Conservation (phyloP, 2,888 invertebrate species). For the Hirtodrosophila duncani region DNA sequence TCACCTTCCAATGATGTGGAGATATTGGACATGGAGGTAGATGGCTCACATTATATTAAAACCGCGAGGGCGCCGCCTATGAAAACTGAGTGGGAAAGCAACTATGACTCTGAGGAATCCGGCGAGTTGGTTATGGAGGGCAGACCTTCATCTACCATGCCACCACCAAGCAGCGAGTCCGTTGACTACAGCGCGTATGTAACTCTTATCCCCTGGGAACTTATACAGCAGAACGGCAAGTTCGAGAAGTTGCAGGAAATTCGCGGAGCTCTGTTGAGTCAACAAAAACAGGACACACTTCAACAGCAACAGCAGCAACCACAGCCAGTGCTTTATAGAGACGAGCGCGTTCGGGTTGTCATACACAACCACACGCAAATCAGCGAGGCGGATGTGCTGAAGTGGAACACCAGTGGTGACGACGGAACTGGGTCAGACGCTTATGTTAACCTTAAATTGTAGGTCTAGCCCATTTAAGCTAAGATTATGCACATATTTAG, state of each 20-base stretch:
- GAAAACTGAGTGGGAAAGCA: conserved; percentile 59
- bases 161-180: conserved; percentile 37
- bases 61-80: conserved; percentile 28
- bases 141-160: conserved; percentile 20
- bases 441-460: conserved; percentile 75
- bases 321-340: conserved; percentile 53
- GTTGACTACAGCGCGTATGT: conserved; percentile 52
- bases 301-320: conserved; percentile 9
- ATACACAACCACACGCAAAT: conserved; percentile 84
- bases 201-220: conserved; percentile 70
- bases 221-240: conserved; percentile 70
- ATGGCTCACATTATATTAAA: conserved; percentile 45
- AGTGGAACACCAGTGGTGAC: conserved; percentile 46
- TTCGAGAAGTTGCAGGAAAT: conserved; percentile 63
- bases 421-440: conserved; percentile 54
- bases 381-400: conserved; percentile 76
- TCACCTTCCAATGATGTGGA: conserved; percentile 61
- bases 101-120: conserved; percentile 58
- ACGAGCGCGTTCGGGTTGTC: conserved; percentile 82
- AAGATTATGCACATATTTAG: no score
- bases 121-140: conserved; percentile 16
- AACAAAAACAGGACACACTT: conserved; percentile 21
- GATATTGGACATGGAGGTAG: conserved; percentile 53
- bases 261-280: conserved; percentile 45
- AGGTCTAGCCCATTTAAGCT: conserved; percentile 6